Evolutionary conservation across 2,797 vertebrate species (phyloP), one percentile per base, ranked within the genome.

Genomic region (Enteromius unitaeniatus): DNA sequence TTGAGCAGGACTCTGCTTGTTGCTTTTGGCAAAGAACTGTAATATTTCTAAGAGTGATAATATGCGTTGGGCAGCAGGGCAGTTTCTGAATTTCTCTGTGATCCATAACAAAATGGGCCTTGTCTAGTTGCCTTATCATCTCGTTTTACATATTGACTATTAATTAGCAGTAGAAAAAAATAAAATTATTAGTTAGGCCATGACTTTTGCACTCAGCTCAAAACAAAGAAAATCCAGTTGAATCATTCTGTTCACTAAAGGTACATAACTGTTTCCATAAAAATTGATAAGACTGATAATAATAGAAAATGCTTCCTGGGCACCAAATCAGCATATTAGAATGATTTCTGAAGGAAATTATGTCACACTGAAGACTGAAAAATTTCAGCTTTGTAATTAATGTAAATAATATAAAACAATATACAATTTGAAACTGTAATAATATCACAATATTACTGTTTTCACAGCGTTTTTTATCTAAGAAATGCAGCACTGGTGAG

Each of bases 1-100:
- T 62, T 78, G 45, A 79, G 76, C 76, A 73, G 70, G 85, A 82
- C 28, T 69, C 77, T 82, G 70, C 78, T 58, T 87, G 82, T 69
- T 86, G 85, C 79, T 74, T 49, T 69, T 79, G 82, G 82, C 72
- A 84, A 80, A 68, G 78, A 81, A 74, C 7, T 13, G 8, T 76
- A 68, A 83, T 77, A 78, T 72, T 84, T 84, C 28, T 60, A 78
- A 78, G 23, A 78, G 65, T 84, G 53, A 78, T 69, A 83, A 83
- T 69, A 60, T 77, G 74, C 60, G 37, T 78, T 69, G 49, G 74
- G 49, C 64, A 58, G 40, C 34, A 60, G 19, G 81, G 72, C 81
- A 55, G 72, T 53, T 76, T 67, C 11, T 23, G 6, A 31, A 67
- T 67, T 67, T 73, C 47, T 67, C 34, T 76, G 60, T 47, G 26